Evolutionary conservation across 2,888 invertebrate genomes (phyloP), one percentile per base, ranked within the genome.

Genomic region (Drosophila neonasuta): DNA sequence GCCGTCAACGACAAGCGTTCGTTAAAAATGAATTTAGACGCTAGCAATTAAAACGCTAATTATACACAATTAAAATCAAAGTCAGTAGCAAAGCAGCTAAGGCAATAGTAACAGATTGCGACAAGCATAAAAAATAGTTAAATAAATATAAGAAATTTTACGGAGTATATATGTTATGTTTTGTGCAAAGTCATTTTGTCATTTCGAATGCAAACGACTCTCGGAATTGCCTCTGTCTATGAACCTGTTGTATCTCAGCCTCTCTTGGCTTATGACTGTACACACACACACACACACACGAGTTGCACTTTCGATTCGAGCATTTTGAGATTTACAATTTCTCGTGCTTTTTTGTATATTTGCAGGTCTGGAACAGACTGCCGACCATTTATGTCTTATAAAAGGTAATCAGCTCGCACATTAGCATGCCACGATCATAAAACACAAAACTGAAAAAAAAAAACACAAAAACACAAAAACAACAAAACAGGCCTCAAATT

Each of bases 11-110:
- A 24, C 46, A 64, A 41, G 2, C 7, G 82, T 86, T 79, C 74
- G 80, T 84, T 80, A 80, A 80, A 80, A 80, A 52, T 70, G 61
- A 56, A 71, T 86, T 78, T 71, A 69, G 75, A 78, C 58, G 58
- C 65, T 41, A 54, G 74, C 84, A 86, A 87, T 83, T 84, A 83
- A 78, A 60, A 34, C 68, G 65, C 77, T 87, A 81, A 83, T 83
- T 87, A 81, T 65, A 58, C 42, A 76, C 84, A 83, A 80, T 83
- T 86, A 80, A 72, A 80, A 76, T 72, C 83, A 83, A 83, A 87
- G 81, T 75, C 65, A 71, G 55, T 50, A 50, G 39, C 51, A 60
- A 24, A 24, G 24, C 24, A 24, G 24, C 24, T 24, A 24, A 24
- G 6, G 45, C 32, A 48, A 24, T 45, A n/a, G 59, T 42, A 56